A percentile compares a stretch with the other conserved stretches of the same genome.
phyloP scores from a whole-genome alignment of 2,797 vertebrate genomes.

The Thamnophis elegans region DNA sequence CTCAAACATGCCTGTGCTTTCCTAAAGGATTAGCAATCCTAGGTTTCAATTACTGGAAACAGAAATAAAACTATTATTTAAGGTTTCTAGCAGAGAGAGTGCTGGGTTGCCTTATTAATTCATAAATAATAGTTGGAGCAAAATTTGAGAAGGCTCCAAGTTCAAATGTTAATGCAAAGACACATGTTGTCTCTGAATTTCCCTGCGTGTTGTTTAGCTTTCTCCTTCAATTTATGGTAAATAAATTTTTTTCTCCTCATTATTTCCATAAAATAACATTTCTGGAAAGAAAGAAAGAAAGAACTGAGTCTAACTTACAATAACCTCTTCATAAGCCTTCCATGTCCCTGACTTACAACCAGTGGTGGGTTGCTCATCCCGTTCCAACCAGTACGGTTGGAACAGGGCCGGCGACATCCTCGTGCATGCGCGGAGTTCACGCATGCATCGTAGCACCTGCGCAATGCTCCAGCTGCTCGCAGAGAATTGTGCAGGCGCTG shows the following conservation, averaged over 20 bases:
- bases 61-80: background rate
- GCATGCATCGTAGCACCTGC: no score
- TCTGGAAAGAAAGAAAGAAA: background rate
- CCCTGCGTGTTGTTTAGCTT: background rate
- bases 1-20: background rate
- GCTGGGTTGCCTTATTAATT: background rate
- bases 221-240: background rate
- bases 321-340: background rate
- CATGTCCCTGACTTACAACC: background rate
- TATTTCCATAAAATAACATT: background rate
- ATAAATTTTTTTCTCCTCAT: background rate
- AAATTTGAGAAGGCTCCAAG: background rate
- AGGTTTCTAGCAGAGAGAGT: background rate
- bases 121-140: background rate
- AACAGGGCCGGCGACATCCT: no score
- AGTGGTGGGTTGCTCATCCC: no score
- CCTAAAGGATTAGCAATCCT: background rate
- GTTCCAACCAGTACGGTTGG: no score
- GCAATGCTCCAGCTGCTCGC: no score
- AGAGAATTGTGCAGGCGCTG: no score
- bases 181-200: background rate
- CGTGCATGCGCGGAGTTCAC: no score
- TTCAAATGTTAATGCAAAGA: background rate
- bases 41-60: background rate
- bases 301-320: background rate